Percentiles rank a stretch among this genome's conserved stretches.
Conservation (phyloP, 2,888 invertebrate genomes). For the Panorpa germanica region DNA sequence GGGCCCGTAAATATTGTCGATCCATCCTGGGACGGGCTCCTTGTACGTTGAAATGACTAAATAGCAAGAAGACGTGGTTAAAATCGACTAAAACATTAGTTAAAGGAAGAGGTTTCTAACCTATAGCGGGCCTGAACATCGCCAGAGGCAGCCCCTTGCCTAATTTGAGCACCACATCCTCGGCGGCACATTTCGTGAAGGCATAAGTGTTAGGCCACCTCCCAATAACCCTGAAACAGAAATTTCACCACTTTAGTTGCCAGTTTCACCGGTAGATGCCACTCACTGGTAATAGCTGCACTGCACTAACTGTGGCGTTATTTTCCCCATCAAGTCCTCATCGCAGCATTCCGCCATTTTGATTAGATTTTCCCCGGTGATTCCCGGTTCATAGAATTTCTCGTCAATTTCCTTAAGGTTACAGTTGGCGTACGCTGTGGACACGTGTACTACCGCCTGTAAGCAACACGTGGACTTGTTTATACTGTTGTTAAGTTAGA, state of each 20-base stretch:
- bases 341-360: slow-evolving; percentile 18
- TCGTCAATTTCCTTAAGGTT: slow-evolving; percentile 21
- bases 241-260: neutral
- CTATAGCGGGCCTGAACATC: slow-evolving; percentile 51
- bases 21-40: slow-evolving; percentile 42
- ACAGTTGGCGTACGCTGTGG: slow-evolving; percentile 51
- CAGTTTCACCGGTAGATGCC: neutral
- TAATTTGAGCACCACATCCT: slow-evolving; percentile 34
- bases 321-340: slow-evolving; percentile 19
- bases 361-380: slow-evolving; percentile 20
- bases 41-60: slow-evolving; percentile 26
- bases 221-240: slow-evolving; percentile 15
- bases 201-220: slow-evolving; percentile 52
- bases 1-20: slow-evolving; percentile 46
- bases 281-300: too few species aligned
- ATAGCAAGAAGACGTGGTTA: too few species aligned
- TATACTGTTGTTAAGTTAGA: neutral
- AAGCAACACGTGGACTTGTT: slow-evolving; percentile 7
- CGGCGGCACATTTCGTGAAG: slow-evolving; percentile 51
- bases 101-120: slow-evolving; percentile 18
- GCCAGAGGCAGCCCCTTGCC: slow-evolving; percentile 37
- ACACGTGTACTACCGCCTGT: slow-evolving; percentile 39
- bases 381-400: slow-evolving; percentile 21
- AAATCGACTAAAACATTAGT: too few species aligned
- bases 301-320: slow-evolving; percentile 18